Conservation (phyloP, 2,797 vertebrate genomes). For the Xiphorhynchus erythropygius region DNA sequence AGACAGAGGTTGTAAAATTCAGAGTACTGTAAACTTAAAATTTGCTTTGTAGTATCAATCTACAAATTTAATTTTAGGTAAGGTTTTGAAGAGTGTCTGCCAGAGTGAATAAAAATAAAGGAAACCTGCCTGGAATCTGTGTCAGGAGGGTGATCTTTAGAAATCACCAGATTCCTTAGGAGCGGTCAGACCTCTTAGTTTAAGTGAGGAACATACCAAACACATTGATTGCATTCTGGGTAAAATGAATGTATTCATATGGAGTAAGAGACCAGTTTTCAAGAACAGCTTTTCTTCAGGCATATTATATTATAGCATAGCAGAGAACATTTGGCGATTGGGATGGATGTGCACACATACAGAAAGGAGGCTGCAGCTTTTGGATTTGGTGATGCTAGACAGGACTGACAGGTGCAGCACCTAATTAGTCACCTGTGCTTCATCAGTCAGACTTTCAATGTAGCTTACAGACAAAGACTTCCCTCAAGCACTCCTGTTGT, state of each 20-base stretch:
- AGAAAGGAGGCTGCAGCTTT: not conserved
- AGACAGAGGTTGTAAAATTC: not conserved
- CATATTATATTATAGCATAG: not conserved
- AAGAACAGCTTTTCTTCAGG: not conserved
- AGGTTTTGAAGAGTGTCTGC: not conserved
- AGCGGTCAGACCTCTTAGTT: not conserved
- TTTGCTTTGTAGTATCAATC: not conserved
- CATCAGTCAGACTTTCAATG: not conserved
- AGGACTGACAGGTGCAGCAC: not conserved
- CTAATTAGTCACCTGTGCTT: not conserved
- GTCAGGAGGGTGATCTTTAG: not conserved
- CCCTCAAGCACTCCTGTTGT: not conserved
- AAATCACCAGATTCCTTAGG: not conserved
- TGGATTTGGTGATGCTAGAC: not conserved
- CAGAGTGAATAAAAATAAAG: not conserved
- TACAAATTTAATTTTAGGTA: not conserved
- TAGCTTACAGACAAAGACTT: not conserved
- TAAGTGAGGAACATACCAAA: not conserved
- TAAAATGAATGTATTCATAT: not conserved
- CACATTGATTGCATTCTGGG: not conserved
- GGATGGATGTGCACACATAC: accelerated
- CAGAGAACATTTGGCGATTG: not conserved
- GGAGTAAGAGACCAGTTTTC: not conserved
- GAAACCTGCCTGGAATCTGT: not conserved
- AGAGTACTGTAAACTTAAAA: not conserved